A percentile compares a stretch with the other conserved stretches of the same genome.
phyloP scores from a whole-genome alignment of 2,113 vertebrate species.

The Equus przewalskii region DNA sequence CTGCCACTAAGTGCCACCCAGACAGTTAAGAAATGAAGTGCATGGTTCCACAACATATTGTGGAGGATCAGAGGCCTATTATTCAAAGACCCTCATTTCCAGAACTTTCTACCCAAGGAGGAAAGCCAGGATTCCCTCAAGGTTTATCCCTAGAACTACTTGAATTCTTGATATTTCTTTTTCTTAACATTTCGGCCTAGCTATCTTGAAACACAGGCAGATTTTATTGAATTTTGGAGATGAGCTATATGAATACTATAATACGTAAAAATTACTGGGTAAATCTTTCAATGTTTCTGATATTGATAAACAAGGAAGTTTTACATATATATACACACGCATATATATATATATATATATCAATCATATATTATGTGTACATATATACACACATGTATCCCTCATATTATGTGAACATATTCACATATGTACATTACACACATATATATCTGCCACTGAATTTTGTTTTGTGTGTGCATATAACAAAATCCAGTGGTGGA shows the following conservation, averaged over 20 bases:
- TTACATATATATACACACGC: neutral
- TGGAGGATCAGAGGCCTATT: neutral
- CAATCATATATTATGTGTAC: neutral
- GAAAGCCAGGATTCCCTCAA: neutral
- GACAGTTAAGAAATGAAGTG: neutral
- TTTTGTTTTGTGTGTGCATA: neutral
- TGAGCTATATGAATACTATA: neutral
- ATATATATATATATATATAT: too few species aligned
- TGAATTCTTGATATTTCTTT: conserved; percentile 22
- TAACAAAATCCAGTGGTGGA: neutral
- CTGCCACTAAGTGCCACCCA: neutral
- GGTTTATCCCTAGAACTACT: neutral
- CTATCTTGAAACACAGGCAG: neutral
- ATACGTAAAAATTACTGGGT: neutral
- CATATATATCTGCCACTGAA: neutral
- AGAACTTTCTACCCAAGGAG: neutral
- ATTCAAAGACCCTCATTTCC: neutral
- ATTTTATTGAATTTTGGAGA: conserved; percentile 9
- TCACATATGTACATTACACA: neutral
- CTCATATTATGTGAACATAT: too few species aligned
- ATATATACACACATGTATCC: neutral
- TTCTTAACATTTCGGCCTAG: neutral
- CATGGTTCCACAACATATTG: neutral
- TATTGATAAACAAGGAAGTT: neutral
- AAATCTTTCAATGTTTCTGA: neutral